Evolutionary conservation across 1,140 invertebrate genomes (phyloP).

Genomic region (Druon quercuslanigerum): DNA sequence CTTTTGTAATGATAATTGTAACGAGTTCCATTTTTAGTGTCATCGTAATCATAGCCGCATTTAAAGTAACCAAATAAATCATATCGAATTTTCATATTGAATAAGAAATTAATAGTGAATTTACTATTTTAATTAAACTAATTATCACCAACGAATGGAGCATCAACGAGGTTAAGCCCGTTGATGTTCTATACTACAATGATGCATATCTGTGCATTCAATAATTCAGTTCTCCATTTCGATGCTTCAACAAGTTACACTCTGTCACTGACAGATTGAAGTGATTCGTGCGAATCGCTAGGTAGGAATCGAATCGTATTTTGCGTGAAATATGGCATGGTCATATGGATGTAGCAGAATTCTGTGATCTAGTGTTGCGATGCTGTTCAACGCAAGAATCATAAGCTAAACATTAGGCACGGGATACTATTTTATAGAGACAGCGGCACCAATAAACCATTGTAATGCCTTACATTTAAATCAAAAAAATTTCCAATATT

Average conservation of each 20-base stretch:
- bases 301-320: conserved; percentile 14
- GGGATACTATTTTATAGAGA: too few species aligned
- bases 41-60: too few species aligned
- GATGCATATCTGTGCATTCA: neutral
- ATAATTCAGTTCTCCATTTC: conserved; percentile 21
- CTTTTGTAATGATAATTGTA: too few species aligned
- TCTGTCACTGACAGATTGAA: conserved; percentile 18
- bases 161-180: neutral
- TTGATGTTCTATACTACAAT: neutral
- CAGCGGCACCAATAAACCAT: neutral
- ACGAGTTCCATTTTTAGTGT: too few species aligned
- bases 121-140: too few species aligned
- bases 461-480: too few species aligned
- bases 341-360: conserved; percentile 4
- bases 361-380: neutral
- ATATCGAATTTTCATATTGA: too few species aligned
- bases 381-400: neutral
- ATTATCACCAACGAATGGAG: too few species aligned
- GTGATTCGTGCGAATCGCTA: conserved; percentile 20
- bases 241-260: conserved; percentile 24
- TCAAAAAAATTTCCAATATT: too few species aligned
- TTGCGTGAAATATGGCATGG: conserved; percentile 27
- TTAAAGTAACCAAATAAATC: too few species aligned
- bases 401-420: neutral
- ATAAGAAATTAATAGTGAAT: too few species aligned